Percentiles rank a stretch among this genome's conserved stretches.
Conservation (phyloP, 2,113 vertebrate species). For the Clarias magur region DNA sequence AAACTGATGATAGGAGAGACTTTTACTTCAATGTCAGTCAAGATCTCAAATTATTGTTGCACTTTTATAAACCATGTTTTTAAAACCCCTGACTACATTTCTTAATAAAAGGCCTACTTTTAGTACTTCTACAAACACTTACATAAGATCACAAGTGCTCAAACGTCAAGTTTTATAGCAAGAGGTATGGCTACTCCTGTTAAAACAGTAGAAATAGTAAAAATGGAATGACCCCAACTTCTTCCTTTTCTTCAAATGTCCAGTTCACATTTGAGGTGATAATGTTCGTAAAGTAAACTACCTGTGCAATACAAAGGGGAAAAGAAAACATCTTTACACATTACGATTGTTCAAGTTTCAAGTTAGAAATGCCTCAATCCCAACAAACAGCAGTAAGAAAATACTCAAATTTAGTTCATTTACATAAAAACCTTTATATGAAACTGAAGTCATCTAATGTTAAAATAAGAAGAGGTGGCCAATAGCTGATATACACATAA, state of each 20-base stretch:
- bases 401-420: constrained; percentile 28
- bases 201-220: constrained; percentile 33
- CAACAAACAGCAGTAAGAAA: constrained; percentile 25
- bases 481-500: constrained; percentile 24
- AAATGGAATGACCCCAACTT: not conserved
- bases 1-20: not conserved
- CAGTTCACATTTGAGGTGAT: constrained; percentile 48
- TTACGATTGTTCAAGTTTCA: constrained; percentile 46
- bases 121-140: constrained; percentile 20
- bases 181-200: not conserved
- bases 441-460: constrained; percentile 15
- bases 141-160: not conserved
- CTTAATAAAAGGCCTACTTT: constrained; percentile 11
- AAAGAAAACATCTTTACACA: not conserved
- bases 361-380: constrained; percentile 30
- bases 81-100: not conserved
- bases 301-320: not conserved
- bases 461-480: not conserved
- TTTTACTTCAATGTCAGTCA: not conserved
- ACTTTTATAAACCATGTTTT: not conserved
- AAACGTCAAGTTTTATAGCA: constrained; percentile 10
- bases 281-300: constrained; percentile 8
- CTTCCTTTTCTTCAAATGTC: not conserved
- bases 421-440: constrained; percentile 20
- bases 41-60: not conserved